Base-by-base conservation (phyloP, 2,797 vertebrate species). In the Dicrostonyx torquatus region DNA sequence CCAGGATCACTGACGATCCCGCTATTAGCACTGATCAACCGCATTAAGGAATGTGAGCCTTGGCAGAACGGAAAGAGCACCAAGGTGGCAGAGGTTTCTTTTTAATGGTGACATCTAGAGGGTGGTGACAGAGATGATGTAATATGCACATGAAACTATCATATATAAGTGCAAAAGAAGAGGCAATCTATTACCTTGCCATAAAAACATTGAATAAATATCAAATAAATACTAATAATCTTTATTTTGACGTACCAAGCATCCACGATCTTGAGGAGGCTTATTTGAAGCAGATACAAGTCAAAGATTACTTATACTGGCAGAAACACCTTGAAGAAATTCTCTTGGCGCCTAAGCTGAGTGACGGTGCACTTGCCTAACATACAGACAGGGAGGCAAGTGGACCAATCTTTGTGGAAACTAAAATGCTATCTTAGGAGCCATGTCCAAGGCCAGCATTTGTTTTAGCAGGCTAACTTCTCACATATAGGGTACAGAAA, bases 231-330 rank as follows among this genome's bases (percentile, higher is more conserved):
- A 86, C 24, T 82, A 89, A 91, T 73, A 94, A 84, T 43, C 40
- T 60, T 58, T 60, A 89, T n/a, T 45, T 77, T 80, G 89, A 50
- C 10, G 73, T 82, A 86, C 18, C 40, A 91, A 96, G 88, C 45
- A 91, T 20, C 14, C 13, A 94, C 70, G 31, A 89, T 72, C 95
- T 95, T 58, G 58, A 75, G 45, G 60, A 89, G 45, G 68, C 53
- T 95, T 89, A 92, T 91, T 43, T 89, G 55, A 94, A 96, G 29
- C 43, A 93, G 31, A 83, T 79, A 48, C 6, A 97, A 93, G 13
- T 78, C 90, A 95, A 90, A 95, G 64, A 92, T 3, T 86, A 22
- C 22, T 31, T 87, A 82, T 18, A 34, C 75, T 89, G 3, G 11
- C 50, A 87, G 90, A 91, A 93, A 9, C 92, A 96, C n/a, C 60